phyloP scores from a whole-genome alignment of 2,888 invertebrate genomes.

The Blastobasis lacticolella region DNA sequence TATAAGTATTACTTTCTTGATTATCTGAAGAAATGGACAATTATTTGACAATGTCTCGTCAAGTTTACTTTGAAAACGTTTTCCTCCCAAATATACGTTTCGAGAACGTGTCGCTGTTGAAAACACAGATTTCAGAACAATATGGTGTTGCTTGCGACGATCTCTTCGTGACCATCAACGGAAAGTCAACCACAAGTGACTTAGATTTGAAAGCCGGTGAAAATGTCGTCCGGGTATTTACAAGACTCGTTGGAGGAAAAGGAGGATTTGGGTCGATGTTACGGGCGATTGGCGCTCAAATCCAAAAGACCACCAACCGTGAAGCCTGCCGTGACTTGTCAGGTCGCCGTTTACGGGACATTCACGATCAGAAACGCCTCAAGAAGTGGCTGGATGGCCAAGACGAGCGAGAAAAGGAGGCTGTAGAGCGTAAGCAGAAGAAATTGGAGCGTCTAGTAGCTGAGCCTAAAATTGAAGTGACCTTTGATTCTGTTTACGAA shows the following conservation, averaged over 20 bases:
- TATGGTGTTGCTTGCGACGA: slow-evolving; percentile 49
- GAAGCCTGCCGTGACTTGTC: slow-evolving; percentile 98
- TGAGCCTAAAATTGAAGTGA: slow-evolving; percentile 82
- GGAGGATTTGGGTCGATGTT: slow-evolving; percentile 99
- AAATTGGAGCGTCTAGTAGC: slow-evolving; percentile 85
- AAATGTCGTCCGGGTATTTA: slow-evolving; percentile 68
- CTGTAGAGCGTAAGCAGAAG: slow-evolving; percentile 81
- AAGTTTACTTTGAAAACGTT: slow-evolving; percentile 4
- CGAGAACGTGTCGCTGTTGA: slow-evolving; percentile 30
- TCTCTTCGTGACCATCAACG: slow-evolving; percentile 60
- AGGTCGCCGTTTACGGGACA: slow-evolving; percentile 94
- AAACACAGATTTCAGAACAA: slow-evolving; percentile 40
- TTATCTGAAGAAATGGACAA: too few relatives aligned
- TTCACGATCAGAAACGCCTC: slow-evolving; percentile 95
- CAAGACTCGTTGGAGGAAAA: slow-evolving; percentile 69
- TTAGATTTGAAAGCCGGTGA: slow-evolving; percentile 37
- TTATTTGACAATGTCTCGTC: slow-evolving; percentile 30
- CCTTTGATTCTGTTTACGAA: slow-evolving; percentile 87
- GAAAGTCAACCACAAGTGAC: slow-evolving; percentile 17
- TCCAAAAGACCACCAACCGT: slow-evolving; percentile 97
- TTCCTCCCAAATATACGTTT: too few relatives aligned
- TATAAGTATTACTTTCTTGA: too few relatives aligned
- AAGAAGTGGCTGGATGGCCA: slow-evolving; percentile 94
- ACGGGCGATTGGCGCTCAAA: slow-evolving; percentile 97
- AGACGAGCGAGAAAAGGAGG: slow-evolving; percentile 86